Evolutionary conservation across 92 coral and sea anemone genomes (phyloP).

Genomic region (Paramuricea clavata): DNA sequence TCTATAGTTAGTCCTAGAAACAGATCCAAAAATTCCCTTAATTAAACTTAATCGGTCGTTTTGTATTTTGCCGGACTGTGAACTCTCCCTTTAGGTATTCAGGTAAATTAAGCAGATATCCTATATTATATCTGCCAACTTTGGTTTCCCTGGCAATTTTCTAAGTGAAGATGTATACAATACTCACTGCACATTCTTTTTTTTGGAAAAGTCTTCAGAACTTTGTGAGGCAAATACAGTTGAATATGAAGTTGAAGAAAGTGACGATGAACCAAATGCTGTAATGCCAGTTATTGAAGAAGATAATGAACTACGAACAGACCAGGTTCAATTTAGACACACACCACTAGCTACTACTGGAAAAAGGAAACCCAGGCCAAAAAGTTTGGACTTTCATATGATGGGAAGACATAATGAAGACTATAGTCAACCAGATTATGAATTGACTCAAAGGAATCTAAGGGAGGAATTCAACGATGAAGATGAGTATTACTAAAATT

Average conservation of each 20-base stretch:
- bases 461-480: slow-evolving; percentile 28
- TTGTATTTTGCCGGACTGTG: too few species aligned
- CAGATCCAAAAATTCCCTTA: too few species aligned
- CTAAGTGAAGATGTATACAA: not conserved
- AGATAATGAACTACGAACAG: slow-evolving; percentile 42
- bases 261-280: slow-evolving; percentile 21
- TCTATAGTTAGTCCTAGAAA: too few species aligned
- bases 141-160: not conserved
- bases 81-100: too few species aligned
- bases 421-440: slow-evolving; percentile 31
- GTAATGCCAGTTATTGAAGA: slow-evolving; percentile 49
- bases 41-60: too few species aligned
- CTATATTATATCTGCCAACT: not conserved
- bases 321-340: slow-evolving; percentile 22
- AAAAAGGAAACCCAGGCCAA: slow-evolving; percentile 38
- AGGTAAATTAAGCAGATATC: too few species aligned
- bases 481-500: slow-evolving; percentile 42
- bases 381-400: slow-evolving; percentile 47
- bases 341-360: slow-evolving; percentile 4
- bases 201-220: not conserved
- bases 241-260: not conserved
- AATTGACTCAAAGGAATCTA: slow-evolving; percentile 26
- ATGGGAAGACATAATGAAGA: slow-evolving; percentile 35
- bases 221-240: not conserved
- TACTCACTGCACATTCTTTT: not conserved